A percentile compares a stretch with the other conserved stretches of the same genome.
phyloP scores from a whole-genome alignment of 2,888 invertebrate genomes.

The Sphinx pinastri region DNA sequence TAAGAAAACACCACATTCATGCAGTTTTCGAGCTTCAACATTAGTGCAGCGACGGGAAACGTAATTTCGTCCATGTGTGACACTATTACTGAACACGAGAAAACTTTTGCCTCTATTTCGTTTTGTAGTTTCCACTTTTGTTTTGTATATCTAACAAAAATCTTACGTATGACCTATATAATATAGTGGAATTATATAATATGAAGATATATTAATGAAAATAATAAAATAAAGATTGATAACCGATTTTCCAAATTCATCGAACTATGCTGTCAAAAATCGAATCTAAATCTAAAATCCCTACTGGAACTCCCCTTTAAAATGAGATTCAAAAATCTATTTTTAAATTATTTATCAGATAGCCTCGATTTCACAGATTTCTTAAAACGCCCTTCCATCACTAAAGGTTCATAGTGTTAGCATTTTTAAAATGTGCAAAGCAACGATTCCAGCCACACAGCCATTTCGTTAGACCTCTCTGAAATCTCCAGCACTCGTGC shows the following conservation, averaged over 20 bases:
- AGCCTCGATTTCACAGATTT: no score
- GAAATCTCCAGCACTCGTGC: not conserved
- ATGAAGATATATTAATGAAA: no score
- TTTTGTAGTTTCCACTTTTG: not conserved
- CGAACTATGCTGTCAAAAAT: no score
- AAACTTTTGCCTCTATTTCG: conserved; percentile 8
- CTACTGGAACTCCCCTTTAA: no score
- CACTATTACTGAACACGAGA: conserved; percentile 8
- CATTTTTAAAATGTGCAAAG: not conserved
- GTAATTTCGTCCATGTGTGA: conserved; percentile 3
- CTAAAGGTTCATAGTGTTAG: not conserved
- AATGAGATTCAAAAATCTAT: no score
- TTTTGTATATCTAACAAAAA: not conserved
- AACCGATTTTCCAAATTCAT: no score
- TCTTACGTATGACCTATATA: not conserved
- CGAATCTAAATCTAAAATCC: no score
- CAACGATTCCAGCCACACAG: conserved; percentile 5
- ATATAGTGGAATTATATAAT: not conserved
- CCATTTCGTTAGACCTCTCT: conserved; percentile 7
- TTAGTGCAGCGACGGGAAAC: not conserved
- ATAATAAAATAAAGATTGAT: no score
- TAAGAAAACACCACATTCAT: not conserved
- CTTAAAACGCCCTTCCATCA: not conserved
- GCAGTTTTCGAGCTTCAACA: not conserved
- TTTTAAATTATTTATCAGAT: no score